These are phyloP conservation scores for Andricus curvator DNA, from an alignment of 2,888 invertebrate species.

Conservation along the genomic window DNA sequence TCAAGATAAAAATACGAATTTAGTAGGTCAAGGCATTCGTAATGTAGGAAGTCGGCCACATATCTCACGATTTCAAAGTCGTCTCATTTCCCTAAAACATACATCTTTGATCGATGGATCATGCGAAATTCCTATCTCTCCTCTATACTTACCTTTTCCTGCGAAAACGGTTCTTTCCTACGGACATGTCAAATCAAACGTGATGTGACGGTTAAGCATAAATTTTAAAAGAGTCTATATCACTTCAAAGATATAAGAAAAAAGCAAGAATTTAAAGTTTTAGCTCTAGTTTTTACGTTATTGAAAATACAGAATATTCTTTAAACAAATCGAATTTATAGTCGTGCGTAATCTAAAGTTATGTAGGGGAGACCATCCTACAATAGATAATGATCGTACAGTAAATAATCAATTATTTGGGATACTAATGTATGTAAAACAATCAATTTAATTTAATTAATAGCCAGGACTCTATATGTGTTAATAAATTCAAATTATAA, in stretches of 20 bases:
- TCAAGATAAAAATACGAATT: constrained; percentile 9
- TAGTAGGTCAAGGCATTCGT: neutral
- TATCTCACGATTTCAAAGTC: constrained; percentile 25
- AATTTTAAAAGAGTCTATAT: constrained; percentile 7
- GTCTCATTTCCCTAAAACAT: constrained; percentile 28
- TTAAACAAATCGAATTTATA: no score
- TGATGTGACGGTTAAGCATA: constrained; percentile 15
- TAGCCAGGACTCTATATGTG: no score
- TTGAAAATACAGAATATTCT: no score
- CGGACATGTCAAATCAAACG: constrained; percentile 10
- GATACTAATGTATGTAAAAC: no score
- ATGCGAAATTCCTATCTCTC: constrained; percentile 10
- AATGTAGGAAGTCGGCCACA: constrained; percentile 10
- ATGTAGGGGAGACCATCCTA: no score
- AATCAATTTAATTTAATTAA: no score
- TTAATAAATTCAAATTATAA: no score
- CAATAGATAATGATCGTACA: no score
- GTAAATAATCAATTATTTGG: no score
- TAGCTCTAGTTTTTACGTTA: no score
- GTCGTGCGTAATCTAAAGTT: no score
- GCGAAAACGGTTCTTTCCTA: constrained; percentile 12
- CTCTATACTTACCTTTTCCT: constrained; percentile 7
- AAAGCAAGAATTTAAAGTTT: no score
- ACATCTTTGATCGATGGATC: constrained; percentile 36
- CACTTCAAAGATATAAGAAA: neutral